Evolutionary conservation across 2,888 invertebrate species (phyloP), one percentile per base, ranked within the genome.

Genomic region (Digitonthophagus gazella): DNA sequence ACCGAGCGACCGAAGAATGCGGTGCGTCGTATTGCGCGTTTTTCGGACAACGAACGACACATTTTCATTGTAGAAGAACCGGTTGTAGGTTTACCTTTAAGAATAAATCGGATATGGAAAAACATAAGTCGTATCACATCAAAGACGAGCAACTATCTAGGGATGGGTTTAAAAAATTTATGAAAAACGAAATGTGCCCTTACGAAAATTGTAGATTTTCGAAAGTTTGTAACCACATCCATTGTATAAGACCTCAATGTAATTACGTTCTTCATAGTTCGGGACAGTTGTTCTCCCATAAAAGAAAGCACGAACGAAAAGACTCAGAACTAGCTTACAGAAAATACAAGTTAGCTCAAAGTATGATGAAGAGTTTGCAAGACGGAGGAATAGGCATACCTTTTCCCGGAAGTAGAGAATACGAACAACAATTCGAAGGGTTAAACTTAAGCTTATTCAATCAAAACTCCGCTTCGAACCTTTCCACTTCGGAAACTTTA

Each of bases 61-160:
- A 98, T 81, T 98, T 98, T 84, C 98, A 98, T 81, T 98, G 98
- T 83, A 86, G 96, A 72, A 86, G 98, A 76, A 86, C 92, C 67
- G 93, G 93, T 8, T 98, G 98, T 83, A 91, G 92, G 75, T 97
- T 93, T 80, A 98, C 97, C 0, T 98, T 98, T 84, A 98, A 98
- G 85, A 98, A 98, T 82, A 98, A 98, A 83, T 97, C 97, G 76
- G 98, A 98, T 84, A 98, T 98, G 97, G 98, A 98, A 84, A 98
- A 98, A 85, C 98, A 98, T 87, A 98, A 98, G 83, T 93, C 96
- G 1, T 98, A 98, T 81, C 98, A 98, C 83, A 93, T 97, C 80
- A 97, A 97, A 84, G 98, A 98, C 84, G 96, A 97, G 80, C 96
- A 97, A 74, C 85, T 98, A 63, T 93, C 94, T 56, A 90, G 95